Evolutionary conservation across 2,888 invertebrate genomes (phyloP), one percentile per base, ranked within the genome.

Genomic region (Sceliomorpha sp.): DNA sequence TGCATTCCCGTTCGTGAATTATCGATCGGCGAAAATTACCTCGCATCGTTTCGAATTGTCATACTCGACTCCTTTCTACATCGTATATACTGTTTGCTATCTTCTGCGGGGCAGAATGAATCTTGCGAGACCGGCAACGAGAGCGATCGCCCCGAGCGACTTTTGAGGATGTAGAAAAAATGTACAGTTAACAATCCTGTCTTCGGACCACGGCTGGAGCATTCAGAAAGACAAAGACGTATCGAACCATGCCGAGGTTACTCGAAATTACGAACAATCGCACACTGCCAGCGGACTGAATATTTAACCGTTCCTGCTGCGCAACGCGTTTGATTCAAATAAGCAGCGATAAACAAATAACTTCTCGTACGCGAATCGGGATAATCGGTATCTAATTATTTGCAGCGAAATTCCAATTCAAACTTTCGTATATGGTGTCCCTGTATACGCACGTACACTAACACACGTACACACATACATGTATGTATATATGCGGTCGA

Each of bases 371-470:
- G 68, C 56, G 56, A 69, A 60, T 68, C 51, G 66, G 56, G 62
- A 55, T 56, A 63, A 70, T 70, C 71, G 51, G 34, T 36, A 60
- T 70, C 64, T 70, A 70, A 70, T 64, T 70, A 70, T 58, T 63
- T 27, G 26, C 44, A 42, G 31, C 12, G 48, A 50, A 58, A 63
- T 55, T 53, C 63, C 42, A 48, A 9, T 20, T 36, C 51, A 37
- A 29, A 51, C 17, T 44, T 48, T 62, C 51, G 62, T 58, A 58
- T 63, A 58, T 47, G 34, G 15, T 42, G 36, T 45, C 45, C 48
- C 26, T 45, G 44, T 31, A 39, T 48, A 20, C 17, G 8, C 13
- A 1, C 29, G 12, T 6, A 26, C 44, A 24, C 4, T 12, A 40
- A 7, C 50, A 42, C 48, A 20, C 5, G 5, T 20, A 20, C 40